Percentiles rank a stretch among this genome's conserved stretches.
Evolutionary conservation across 2,888 invertebrate genomes (phyloP).

Genomic region (Agrotis clavis): DNA sequence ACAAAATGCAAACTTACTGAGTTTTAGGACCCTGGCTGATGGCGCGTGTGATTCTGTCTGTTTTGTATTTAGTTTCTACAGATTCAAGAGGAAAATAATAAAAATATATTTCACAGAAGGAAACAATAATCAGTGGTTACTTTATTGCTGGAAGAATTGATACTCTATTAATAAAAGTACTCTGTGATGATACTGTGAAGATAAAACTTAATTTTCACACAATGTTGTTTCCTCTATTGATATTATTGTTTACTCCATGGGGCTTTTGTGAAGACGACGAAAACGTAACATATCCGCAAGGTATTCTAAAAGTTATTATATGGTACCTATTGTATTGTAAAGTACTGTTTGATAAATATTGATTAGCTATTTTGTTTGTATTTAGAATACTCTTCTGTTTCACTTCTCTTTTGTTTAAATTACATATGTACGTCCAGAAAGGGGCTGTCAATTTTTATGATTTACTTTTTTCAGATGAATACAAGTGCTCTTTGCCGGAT

Average conservation of each 20-base stretch:
- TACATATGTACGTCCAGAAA: too few relatives aligned
- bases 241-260: conserved; percentile 65
- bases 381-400: background rate
- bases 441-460: background rate
- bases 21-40: too few relatives aligned
- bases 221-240: conserved; percentile 43
- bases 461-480: conserved; percentile 81
- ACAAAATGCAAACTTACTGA: too few relatives aligned
- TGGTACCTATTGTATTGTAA: background rate
- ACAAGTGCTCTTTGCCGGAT: conserved; percentile 87
- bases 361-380: background rate
- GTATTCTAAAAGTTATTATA: conserved; percentile 62
- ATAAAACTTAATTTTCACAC: background rate
- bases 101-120: background rate
- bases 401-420: background rate
- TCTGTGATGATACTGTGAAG: conserved; percentile 21
- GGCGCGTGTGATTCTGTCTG: background rate
- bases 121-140: background rate
- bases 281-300: conserved; percentile 68
- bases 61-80: too few relatives aligned
- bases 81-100: background rate
- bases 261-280: conserved; percentile 68
- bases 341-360: background rate
- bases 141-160: background rate
- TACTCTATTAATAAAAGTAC: too few relatives aligned